Percentiles rank a stretch among this genome's conserved stretches.
These are phyloP conservation scores for Ditylenchus weischeri DNA, from an alignment of 2,888 invertebrate genomes.

Conservation along the genomic window DNA sequence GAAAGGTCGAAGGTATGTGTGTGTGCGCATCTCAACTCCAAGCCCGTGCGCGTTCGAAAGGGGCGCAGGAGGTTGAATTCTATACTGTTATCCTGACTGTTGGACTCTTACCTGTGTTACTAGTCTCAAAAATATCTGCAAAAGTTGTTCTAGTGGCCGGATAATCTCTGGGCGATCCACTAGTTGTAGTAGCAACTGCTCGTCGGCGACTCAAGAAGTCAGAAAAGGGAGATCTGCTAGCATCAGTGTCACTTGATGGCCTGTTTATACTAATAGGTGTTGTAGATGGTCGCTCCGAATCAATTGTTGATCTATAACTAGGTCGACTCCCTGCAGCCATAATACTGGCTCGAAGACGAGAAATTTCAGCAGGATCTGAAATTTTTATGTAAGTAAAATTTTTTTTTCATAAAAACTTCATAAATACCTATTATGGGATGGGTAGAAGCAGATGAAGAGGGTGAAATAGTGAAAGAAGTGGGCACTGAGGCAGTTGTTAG, in stretches of 20 bases:
- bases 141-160: constrained; percentile 1
- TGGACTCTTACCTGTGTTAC: no score
- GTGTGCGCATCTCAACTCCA: no score
- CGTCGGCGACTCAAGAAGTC: constrained; percentile 6
- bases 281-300: neutral
- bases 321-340: neutral
- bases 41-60: no score
- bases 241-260: neutral
- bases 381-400: neutral
- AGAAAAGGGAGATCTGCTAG: neutral
- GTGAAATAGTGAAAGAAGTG: constrained; percentile 10
- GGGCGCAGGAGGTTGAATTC: no score
- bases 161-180: neutral
- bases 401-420: no score
- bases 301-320: neutral
- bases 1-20: no score
- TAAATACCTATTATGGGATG: neutral
- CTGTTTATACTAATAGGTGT: neutral
- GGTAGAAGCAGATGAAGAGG: constrained; percentile 12
- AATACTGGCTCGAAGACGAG: constrained; percentile 14
- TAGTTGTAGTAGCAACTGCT: neutral
- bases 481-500: neutral
- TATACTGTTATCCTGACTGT: no score
- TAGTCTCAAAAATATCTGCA: neutral
- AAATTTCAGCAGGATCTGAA: constrained; percentile 12